Percentiles rank a stretch among this genome's conserved stretches.
Evolutionary conservation across 2,888 invertebrate species (phyloP).

Genomic region (Ganaspis brasiliensis): DNA sequence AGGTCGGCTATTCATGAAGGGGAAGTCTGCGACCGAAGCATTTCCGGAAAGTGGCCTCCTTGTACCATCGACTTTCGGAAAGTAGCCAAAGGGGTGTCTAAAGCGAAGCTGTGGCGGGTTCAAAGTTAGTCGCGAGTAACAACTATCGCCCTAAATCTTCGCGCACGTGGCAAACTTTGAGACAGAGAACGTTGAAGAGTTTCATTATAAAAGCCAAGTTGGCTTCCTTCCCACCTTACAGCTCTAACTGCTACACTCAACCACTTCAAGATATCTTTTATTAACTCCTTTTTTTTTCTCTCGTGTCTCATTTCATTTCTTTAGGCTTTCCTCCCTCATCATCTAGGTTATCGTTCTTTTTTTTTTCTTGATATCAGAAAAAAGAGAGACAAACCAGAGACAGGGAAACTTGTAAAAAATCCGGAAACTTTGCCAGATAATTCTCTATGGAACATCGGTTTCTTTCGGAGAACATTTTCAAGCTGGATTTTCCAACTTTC

Average conservation of each 20-base stretch:
- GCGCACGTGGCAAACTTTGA: slow-evolving; percentile 62
- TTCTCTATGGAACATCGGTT: slow-evolving; percentile 50
- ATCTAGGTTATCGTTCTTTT: not conserved
- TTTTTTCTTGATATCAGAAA: not conserved
- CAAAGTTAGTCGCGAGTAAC: slow-evolving; percentile 66
- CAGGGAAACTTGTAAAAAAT: not conserved
- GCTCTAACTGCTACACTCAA: slow-evolving; percentile 46
- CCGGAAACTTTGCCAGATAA: not conserved
- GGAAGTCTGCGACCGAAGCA: slow-evolving; percentile 42
- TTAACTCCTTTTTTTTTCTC: slow-evolving; percentile 44
- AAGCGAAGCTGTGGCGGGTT: slow-evolving; percentile 61
- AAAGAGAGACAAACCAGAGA: no score
- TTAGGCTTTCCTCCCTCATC: not conserved
- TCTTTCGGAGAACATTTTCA: slow-evolving; percentile 52
- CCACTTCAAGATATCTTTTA: slow-evolving; percentile 50
- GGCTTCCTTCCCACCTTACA: slow-evolving; percentile 54
- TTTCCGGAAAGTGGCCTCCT: slow-evolving; percentile 64
- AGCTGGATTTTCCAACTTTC: slow-evolving; percentile 49
- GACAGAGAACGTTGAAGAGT: slow-evolving; percentile 60
- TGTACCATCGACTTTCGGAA: slow-evolving; percentile 65
- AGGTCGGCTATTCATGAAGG: slow-evolving; percentile 39
- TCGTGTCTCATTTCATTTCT: slow-evolving; percentile 36
- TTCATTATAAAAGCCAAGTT: slow-evolving; percentile 70
- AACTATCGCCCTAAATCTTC: slow-evolving; percentile 72
- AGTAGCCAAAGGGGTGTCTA: slow-evolving; percentile 62